These are phyloP conservation scores for Mastacembelus armatus DNA, from an alignment of 2,797 vertebrate genomes.

Conservation along the genomic window DNA sequence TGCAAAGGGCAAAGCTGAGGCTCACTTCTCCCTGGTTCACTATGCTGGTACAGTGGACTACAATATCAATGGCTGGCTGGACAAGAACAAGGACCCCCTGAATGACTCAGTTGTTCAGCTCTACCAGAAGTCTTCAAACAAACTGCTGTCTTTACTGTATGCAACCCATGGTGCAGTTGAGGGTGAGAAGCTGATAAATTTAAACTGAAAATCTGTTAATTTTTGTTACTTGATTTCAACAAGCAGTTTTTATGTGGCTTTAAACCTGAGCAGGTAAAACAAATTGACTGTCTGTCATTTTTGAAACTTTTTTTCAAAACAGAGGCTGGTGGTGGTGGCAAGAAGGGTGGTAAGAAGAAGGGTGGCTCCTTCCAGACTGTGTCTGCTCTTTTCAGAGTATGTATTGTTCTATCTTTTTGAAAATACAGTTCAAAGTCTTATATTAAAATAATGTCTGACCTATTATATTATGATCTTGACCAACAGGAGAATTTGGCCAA, in stretches of 20 bases:
- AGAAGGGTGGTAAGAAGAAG: slow-evolving; percentile 87
- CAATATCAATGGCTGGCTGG: slow-evolving; percentile 88
- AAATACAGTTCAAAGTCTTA: neutral
- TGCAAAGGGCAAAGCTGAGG: slow-evolving; percentile 86
- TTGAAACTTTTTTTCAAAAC: too few relatives aligned
- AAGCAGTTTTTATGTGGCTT: too few relatives aligned
- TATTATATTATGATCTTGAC: neutral
- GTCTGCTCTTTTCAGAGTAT: slow-evolving; percentile 86
- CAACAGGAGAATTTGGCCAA: slow-evolving; percentile 86
- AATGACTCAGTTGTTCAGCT: slow-evolving; percentile 88
- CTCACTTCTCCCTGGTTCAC: slow-evolving; percentile 88
- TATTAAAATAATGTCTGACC: neutral
- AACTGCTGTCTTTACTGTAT: slow-evolving; percentile 82
- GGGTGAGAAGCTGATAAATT: too few relatives aligned
- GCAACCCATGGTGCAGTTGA: slow-evolving; percentile 87
- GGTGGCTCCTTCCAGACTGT: slow-evolving; percentile 92
- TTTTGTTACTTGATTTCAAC: too few relatives aligned
- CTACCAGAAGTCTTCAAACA: slow-evolving; percentile 88
- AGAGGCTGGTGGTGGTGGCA: slow-evolving; percentile 33
- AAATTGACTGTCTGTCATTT: too few relatives aligned
- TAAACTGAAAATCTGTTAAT: too few relatives aligned
- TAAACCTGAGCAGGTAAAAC: too few relatives aligned
- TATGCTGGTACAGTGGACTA: slow-evolving; percentile 91
- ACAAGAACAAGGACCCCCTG: slow-evolving; percentile 91
- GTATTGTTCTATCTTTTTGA: slow-evolving; percentile 16